Evolutionary conservation across 2,797 vertebrate genomes (phyloP).

Genomic region (Platyrinchus mystaceus): DNA sequence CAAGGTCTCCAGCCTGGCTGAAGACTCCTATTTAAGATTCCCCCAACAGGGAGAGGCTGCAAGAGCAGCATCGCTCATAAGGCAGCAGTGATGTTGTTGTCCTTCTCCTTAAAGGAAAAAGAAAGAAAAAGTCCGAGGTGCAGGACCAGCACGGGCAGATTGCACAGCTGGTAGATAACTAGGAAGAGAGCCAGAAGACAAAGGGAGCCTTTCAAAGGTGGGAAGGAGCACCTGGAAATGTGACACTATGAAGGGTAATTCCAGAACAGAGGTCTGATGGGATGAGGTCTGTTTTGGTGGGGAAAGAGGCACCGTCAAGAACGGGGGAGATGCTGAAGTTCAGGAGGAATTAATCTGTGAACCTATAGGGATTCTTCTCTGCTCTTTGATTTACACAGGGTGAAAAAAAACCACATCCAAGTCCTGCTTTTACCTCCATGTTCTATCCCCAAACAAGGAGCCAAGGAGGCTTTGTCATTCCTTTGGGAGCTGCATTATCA

Average conservation of each 20-base stretch:
- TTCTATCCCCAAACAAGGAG: neutral
- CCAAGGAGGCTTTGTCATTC: neutral
- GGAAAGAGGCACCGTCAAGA: neutral
- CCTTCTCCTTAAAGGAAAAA: neutral
- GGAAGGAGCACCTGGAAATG: neutral
- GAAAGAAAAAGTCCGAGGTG: neutral
- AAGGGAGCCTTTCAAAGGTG: neutral
- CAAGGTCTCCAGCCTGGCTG: neutral
- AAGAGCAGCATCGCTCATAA: neutral
- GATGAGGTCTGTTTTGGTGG: neutral
- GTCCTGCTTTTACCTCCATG: neutral
- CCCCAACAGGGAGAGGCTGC: neutral
- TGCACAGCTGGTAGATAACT: neutral
- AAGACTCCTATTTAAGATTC: neutral
- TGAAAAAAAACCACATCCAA: neutral
- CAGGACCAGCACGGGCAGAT: neutral
- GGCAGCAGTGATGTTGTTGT: neutral
- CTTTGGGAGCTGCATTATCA: neutral
- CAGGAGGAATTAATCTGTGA: neutral
- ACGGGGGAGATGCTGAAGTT: neutral
- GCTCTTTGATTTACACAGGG: neutral
- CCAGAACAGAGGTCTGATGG: neutral
- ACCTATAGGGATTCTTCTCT: neutral
- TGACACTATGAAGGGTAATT: neutral
- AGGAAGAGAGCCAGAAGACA: neutral